Evolutionary conservation across 2,888 invertebrate species (phyloP).

Genomic region (Nematopogon swammerdamellus): DNA sequence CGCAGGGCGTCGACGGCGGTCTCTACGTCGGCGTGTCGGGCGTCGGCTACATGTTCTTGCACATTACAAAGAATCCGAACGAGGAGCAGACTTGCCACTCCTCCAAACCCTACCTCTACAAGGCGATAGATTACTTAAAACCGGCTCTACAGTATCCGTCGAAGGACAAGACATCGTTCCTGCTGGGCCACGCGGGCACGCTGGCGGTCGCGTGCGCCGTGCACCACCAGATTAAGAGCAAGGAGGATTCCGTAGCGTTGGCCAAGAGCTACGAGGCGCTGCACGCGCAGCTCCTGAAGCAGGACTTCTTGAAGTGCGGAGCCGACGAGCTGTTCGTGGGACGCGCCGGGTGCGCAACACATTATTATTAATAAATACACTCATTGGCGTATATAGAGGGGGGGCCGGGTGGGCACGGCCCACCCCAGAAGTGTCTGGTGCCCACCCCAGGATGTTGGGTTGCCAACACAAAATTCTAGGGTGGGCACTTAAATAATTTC

Average conservation of each 20-base stretch:
- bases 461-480: too few relatives aligned
- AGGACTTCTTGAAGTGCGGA: constrained; percentile 62
- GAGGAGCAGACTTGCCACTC: neutral
- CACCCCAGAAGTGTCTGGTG: too few relatives aligned
- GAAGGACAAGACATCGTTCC: constrained; percentile 65
- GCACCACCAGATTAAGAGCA: constrained; percentile 45
- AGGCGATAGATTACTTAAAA: constrained; percentile 59
- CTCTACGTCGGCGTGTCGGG: constrained; percentile 70
- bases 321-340: constrained; percentile 87
- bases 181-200: constrained; percentile 78
- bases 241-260: constrained; percentile 27
- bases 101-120: constrained; percentile 45
- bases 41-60: constrained; percentile 73
- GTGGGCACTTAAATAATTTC: too few relatives aligned
- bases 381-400: too few relatives aligned
- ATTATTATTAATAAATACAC: too few relatives aligned
- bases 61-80: constrained; percentile 55
- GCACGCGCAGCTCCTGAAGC: too few relatives aligned
- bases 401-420: too few relatives aligned
- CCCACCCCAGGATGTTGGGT: too few relatives aligned
- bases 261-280: constrained; percentile 37
- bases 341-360: constrained; percentile 76
- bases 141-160: constrained; percentile 57
- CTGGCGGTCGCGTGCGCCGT: constrained; percentile 69
- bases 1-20: constrained; percentile 54